These are phyloP conservation scores for Hipparchia sbordonii DNA, from an alignment of 2,888 invertebrate species.

Conservation along the genomic window DNA sequence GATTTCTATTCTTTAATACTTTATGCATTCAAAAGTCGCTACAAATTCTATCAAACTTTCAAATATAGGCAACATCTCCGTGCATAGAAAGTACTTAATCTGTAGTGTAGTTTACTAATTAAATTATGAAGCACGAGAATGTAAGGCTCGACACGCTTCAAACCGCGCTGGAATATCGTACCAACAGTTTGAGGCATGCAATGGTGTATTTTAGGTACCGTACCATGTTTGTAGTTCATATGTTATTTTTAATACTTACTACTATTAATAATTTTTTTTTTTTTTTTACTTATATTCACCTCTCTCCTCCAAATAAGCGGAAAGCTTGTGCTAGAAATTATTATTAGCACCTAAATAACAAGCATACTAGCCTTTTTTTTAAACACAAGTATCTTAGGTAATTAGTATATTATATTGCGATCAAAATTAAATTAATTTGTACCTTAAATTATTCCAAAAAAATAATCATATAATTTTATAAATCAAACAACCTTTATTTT, in stretches of 20 bases:
- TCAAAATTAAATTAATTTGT: neutral
- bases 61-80: conserved; percentile 70
- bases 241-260: neutral
- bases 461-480: neutral
- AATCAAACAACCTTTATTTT: too few species aligned
- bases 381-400: neutral
- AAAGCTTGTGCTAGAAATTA: too few species aligned
- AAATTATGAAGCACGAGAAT: conserved; percentile 39
- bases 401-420: neutral
- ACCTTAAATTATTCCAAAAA: neutral
- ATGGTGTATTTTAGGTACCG: conserved; percentile 41
- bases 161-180: conserved; percentile 46
- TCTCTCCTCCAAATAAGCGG: too few species aligned
- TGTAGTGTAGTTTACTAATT: conserved; percentile 54
- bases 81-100: conserved; percentile 50
- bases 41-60: neutral
- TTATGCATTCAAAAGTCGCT: neutral
- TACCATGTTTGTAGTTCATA: neutral
- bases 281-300: too few species aligned
- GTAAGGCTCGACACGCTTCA: conserved; percentile 52
- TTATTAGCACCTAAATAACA: neutral
- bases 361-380: neutral
- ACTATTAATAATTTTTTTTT: neutral
- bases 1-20: too few species aligned
- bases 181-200: conserved; percentile 48